phyloP scores from a whole-genome alignment of 2,113 vertebrate genomes.

The Triplophysa tibetana region DNA sequence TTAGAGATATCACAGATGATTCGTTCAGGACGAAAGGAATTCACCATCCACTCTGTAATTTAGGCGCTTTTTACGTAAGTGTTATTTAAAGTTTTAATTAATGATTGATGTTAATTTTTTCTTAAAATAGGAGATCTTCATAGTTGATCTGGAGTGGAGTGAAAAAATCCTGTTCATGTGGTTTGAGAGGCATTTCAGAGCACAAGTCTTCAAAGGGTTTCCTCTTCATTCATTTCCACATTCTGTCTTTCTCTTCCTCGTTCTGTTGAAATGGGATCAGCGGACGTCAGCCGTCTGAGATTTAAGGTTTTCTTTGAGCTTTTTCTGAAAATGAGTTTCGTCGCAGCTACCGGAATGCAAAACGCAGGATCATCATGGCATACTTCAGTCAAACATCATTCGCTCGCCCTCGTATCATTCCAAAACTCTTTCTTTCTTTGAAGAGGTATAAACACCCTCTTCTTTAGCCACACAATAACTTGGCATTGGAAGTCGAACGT shows the following conservation, averaged over 20 bases:
- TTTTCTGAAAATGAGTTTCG: background rate
- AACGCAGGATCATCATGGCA: background rate
- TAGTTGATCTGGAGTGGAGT: slow-evolving; percentile 60
- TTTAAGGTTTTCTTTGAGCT: background rate
- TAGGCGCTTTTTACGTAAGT: slow-evolving; percentile 68
- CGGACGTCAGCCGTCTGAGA: background rate
- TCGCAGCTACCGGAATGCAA: background rate
- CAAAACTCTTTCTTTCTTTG: no score
- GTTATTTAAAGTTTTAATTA: slow-evolving; percentile 67
- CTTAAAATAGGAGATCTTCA: slow-evolving; percentile 63
- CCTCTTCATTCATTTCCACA: slow-evolving; percentile 22
- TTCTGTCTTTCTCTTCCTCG: background rate
- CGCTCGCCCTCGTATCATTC: no score
- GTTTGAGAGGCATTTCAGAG: slow-evolving; percentile 66
- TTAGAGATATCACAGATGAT: slow-evolving; percentile 29
- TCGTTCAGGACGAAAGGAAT: slow-evolving; percentile 55
- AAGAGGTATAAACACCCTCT: no score
- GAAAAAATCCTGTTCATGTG: slow-evolving; percentile 50
- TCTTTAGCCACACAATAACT: no score
- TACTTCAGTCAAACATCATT: no score
- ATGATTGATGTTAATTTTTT: slow-evolving; percentile 64
- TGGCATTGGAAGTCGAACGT: no score
- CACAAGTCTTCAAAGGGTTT: slow-evolving; percentile 57
- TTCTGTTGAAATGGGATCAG: slow-evolving; percentile 59
- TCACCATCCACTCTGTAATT: slow-evolving; percentile 62